phyloP scores from a whole-genome alignment of 2,797 vertebrate species.

The Acipenser ruthenus region DNA sequence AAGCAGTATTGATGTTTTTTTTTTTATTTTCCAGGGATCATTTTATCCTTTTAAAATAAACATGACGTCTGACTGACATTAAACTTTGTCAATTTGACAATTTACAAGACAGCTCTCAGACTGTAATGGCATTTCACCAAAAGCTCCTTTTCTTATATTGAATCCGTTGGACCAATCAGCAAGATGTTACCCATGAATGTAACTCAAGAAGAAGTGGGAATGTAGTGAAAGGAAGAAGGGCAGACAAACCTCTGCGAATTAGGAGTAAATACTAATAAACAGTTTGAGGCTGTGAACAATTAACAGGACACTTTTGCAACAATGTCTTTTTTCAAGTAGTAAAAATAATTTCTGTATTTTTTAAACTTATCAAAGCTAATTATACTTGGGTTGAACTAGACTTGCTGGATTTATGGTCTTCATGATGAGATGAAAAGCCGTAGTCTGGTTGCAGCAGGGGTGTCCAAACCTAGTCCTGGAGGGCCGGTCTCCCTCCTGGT shows the following conservation, averaged over 20 bases:
- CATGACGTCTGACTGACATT: slow-evolving; percentile 45
- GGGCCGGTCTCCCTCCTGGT: no score
- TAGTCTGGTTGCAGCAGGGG: no score
- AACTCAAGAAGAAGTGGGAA: slow-evolving; percentile 56
- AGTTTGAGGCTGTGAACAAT: slow-evolving; percentile 3
- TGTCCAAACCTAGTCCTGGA: no score
- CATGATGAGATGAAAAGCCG: no score
- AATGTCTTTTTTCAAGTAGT: no score
- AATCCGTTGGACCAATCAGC: slow-evolving; percentile 57
- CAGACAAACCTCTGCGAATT: slow-evolving; percentile 23
- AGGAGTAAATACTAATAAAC: slow-evolving; percentile 18
- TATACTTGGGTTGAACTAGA: no score
- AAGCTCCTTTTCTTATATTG: slow-evolving; percentile 70
- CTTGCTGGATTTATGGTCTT: no score
- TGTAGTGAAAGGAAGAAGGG: slow-evolving; percentile 31
- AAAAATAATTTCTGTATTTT: no score
- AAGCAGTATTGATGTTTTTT: slow-evolving; percentile 30
- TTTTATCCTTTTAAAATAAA: slow-evolving; percentile 53
- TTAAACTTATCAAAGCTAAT: no score
- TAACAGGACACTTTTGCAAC: no score
- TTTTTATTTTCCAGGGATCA: slow-evolving; percentile 32
- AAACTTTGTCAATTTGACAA: slow-evolving; percentile 49
- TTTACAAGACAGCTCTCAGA: slow-evolving; percentile 64
- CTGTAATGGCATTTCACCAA: slow-evolving; percentile 70
- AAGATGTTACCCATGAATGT: slow-evolving; percentile 57